Percentiles rank a stretch among this genome's conserved stretches.
Conservation (phyloP, 2,797 vertebrate genomes). For the Echiichthys vipera region DNA sequence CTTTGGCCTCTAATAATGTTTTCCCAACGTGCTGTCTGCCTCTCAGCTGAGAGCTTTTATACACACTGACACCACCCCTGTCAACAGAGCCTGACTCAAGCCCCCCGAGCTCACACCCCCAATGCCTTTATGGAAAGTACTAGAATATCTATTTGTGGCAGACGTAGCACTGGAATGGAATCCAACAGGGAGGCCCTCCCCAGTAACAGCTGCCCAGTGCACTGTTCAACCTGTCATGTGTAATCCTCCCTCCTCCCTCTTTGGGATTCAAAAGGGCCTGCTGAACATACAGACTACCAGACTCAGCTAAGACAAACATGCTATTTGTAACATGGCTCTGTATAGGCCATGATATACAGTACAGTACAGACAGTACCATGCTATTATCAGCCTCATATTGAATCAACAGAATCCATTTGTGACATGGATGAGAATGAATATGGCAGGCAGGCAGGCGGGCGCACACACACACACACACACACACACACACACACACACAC, state of each 20-base stretch:
- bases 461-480: not conserved
- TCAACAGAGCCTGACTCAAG: slow-evolving; percentile 39
- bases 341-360: slow-evolving; percentile 10
- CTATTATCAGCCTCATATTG: slow-evolving; percentile 9
- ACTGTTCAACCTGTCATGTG: slow-evolving; percentile 35
- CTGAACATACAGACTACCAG: slow-evolving; percentile 18
- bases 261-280: slow-evolving; percentile 6
- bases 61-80: slow-evolving; percentile 50
- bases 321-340: slow-evolving; percentile 28
- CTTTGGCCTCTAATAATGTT: slow-evolving; percentile 49
- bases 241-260: slow-evolving; percentile 1
- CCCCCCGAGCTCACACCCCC: slow-evolving; percentile 49
- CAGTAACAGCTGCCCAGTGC: slow-evolving; percentile 59
- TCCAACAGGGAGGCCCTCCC: slow-evolving; percentile 70
- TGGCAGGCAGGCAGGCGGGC: too few relatives aligned
- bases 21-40: slow-evolving; percentile 43
- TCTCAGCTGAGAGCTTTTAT: slow-evolving; percentile 77
- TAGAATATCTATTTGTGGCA: slow-evolving; percentile 83
- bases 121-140: slow-evolving; percentile 77
- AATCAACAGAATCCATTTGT: slow-evolving; percentile 8
- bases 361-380: not conserved
- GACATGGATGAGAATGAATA: not conserved
- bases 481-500: not conserved
- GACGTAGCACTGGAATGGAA: slow-evolving; percentile 79
- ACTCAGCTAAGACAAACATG: slow-evolving; percentile 18